A percentile compares a stretch with the other conserved stretches of the same genome.
These are phyloP conservation scores for Dyspetes luteomarginatus DNA, from an alignment of 2,888 invertebrate species.

Conservation along the genomic window DNA sequence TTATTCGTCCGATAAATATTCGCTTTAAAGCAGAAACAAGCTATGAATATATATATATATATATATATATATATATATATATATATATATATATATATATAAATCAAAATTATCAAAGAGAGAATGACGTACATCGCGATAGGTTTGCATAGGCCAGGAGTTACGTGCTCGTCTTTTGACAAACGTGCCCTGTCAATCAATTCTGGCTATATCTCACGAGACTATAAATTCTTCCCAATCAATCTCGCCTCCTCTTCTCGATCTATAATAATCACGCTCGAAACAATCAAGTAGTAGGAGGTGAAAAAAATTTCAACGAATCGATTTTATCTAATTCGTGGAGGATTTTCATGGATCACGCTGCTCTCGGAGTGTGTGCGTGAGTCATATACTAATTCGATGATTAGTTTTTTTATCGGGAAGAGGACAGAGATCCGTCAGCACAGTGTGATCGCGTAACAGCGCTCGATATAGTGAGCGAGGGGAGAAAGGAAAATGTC, in stretches of 20 bases:
- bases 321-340: not conserved
- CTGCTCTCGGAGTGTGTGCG: not conserved
- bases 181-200: not conserved
- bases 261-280: too few species aligned
- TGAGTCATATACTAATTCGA: slow-evolving; percentile 4
- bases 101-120: too few species aligned
- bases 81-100: too few species aligned
- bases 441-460: not conserved
- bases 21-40: too few species aligned
- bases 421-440: not conserved
- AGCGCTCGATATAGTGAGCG: not conserved
- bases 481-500: not conserved
- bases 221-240: not conserved
- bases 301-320: not conserved
- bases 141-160: not conserved
- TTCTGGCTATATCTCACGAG: not conserved
- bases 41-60: too few species aligned
- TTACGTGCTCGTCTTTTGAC: not conserved
- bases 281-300: not conserved
- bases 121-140: not conserved
- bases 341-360: not conserved
- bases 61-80: too few species aligned
- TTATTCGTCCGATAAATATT: too few species aligned
- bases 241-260: too few species aligned
- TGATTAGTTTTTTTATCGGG: not conserved